Percentiles rank a stretch among this genome's conserved stretches.
These are phyloP conservation scores for Cyanoderma ruficeps DNA, from an alignment of 2,113 vertebrate species.

Conservation along the genomic window DNA sequence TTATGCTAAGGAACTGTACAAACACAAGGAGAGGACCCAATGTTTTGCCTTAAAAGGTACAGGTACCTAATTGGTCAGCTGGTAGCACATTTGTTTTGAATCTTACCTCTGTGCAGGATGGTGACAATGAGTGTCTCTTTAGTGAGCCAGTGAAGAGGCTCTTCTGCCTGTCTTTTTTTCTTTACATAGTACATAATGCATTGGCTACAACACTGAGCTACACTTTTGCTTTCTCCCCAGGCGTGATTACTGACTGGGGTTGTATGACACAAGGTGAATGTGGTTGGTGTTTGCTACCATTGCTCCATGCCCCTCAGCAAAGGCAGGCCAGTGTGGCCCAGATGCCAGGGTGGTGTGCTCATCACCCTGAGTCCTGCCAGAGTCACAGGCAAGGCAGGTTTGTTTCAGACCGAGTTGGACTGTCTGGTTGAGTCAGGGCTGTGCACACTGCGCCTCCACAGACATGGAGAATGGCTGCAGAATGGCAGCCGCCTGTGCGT, in stretches of 20 bases:
- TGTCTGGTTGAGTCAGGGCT: not conserved
- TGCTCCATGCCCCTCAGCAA: not conserved
- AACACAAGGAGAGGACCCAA: not conserved
- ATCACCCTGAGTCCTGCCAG: not conserved
- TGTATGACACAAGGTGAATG: not conserved
- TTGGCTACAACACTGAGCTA: not conserved
- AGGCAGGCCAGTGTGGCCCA: not conserved
- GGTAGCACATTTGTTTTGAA: not conserved
- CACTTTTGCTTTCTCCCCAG: not conserved
- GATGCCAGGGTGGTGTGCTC: not conserved
- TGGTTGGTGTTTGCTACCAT: not conserved
- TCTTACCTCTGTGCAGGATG: not conserved
- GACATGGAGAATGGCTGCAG: not conserved
- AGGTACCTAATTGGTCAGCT: not conserved
- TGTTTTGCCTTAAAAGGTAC: not conserved
- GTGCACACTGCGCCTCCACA: not conserved
- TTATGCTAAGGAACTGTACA: not conserved
- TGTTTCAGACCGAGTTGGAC: not conserved
- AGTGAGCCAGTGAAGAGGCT: not conserved
- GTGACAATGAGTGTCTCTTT: not conserved
- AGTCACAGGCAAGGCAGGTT: not conserved
- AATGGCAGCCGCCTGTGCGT: not conserved
- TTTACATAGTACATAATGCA: not conserved
- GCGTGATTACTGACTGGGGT: not conserved
- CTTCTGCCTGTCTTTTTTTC: not conserved